Conservation (phyloP, 1,140 invertebrate genomes). For the Forficula auricularia region DNA sequence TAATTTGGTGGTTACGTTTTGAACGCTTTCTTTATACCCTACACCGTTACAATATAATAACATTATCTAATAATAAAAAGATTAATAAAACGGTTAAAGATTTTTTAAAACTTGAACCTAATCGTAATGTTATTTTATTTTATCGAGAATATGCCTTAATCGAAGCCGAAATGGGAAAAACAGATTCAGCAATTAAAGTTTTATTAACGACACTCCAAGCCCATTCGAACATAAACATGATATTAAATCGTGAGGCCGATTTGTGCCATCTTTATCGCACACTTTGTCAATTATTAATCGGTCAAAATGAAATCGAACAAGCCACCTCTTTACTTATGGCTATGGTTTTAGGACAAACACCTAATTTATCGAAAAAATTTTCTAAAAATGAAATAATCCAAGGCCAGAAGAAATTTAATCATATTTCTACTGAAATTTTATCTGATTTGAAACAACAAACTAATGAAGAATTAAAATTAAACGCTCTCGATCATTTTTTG, state of each 20-base stretch:
- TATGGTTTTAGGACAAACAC: constrained; percentile 16
- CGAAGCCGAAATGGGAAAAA: constrained; percentile 32
- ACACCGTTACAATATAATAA: constrained; percentile 27
- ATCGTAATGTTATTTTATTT: constrained; percentile 35
- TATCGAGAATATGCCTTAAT: constrained; percentile 44
- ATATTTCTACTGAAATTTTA: constrained; percentile 18
- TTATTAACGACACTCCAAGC: constrained; percentile 5
- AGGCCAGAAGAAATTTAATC: constrained; percentile 19
- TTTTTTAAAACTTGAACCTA: constrained; percentile 31
- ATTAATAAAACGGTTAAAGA: constrained; percentile 33
- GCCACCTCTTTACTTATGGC: constrained; percentile 10
- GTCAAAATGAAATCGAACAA: constrained; percentile 1
- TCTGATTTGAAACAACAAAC: constrained; percentile 1
- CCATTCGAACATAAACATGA: not conserved
- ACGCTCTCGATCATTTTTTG: constrained; percentile 25
- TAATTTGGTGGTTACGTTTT: constrained; percentile 40
- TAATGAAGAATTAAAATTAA: not conserved
- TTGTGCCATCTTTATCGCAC: constrained; percentile 27
- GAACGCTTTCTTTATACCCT: constrained; percentile 34
- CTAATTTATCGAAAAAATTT: constrained; percentile 7
- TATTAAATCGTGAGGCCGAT: constrained; percentile 8
- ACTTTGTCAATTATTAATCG: constrained; percentile 26
- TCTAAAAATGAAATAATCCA: constrained; percentile 2
- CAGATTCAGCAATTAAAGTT: constrained; percentile 20
- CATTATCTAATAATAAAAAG: constrained; percentile 25